These are phyloP conservation scores for Brachyistius frenatus DNA, from an alignment of 2,113 vertebrate species.

Conservation along the genomic window DNA sequence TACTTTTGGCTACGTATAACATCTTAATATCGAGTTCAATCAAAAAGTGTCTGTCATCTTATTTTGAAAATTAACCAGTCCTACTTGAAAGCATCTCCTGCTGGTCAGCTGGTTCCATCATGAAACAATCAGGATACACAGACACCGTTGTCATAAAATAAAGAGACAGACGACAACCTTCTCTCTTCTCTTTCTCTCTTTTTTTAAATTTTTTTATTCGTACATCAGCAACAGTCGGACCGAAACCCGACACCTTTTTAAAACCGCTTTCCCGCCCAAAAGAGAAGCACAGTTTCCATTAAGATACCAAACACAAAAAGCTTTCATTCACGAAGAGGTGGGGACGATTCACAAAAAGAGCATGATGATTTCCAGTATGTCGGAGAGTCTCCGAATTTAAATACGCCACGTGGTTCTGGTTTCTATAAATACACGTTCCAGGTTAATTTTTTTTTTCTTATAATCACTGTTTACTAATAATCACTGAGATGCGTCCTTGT, in stretches of 20 bases:
- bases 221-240: constrained; percentile 78
- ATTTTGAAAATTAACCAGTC: no score
- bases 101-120: neutral
- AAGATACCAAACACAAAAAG: constrained; percentile 77
- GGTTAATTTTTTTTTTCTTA: constrained; percentile 62
- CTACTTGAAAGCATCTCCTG: no score
- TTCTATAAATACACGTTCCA: constrained; percentile 89
- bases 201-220: constrained; percentile 77
- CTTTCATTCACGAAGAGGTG: constrained; percentile 75
- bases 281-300: constrained; percentile 73
- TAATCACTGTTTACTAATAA: constrained; percentile 82
- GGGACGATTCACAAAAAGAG: constrained; percentile 73
- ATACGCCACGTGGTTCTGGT: constrained; percentile 86
- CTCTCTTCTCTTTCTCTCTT: constrained; percentile 32
- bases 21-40: no score
- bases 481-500: constrained; percentile 85
- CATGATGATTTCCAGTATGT: constrained; percentile 82
- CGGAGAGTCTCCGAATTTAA: constrained; percentile 81
- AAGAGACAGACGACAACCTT: constrained; percentile 4
- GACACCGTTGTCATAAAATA: neutral
- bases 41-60: no score
- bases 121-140: neutral
- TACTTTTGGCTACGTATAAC: no score
- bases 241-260: constrained; percentile 37
- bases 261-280: constrained; percentile 46